Conservation (phyloP, 2,888 invertebrate genomes). For the Cylloceria caligata region DNA sequence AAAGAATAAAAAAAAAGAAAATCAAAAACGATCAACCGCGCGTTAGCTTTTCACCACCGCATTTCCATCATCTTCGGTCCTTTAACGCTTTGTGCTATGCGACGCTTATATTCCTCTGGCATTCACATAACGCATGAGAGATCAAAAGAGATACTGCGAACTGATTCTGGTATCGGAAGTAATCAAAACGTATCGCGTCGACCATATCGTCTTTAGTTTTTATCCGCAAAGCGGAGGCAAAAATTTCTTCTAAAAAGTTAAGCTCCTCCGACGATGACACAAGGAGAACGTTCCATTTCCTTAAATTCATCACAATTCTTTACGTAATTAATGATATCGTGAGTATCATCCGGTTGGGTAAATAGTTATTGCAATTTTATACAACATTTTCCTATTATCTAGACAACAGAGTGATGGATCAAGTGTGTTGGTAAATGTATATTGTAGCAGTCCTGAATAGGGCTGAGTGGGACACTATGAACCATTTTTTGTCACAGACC, state of each 20-base stretch:
- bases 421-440: not conserved
- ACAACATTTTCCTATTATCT: not conserved
- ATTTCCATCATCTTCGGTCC: slow-evolving; percentile 1
- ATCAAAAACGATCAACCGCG: not conserved
- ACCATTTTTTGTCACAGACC: no score
- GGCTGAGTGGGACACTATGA: no score
- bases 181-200: slow-evolving; percentile 12
- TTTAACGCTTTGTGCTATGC: no score
- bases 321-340: not conserved
- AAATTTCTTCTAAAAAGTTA: not conserved
- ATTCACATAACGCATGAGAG: not conserved
- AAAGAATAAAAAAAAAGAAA: slow-evolving; percentile 7
- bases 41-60: slow-evolving; percentile 5
- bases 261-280: not conserved
- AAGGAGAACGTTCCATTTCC: not conserved
- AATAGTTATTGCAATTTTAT: slow-evolving; percentile 5
- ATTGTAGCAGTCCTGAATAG: not conserved
- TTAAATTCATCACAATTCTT: not conserved
- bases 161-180: not conserved
- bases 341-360: not conserved
- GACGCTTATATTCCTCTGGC: not conserved
- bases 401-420: slow-evolving; percentile 15
- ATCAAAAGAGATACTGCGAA: slow-evolving; percentile 26
- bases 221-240: not conserved
- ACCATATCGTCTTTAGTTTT: slow-evolving; percentile 1